Evolutionary conservation across 2,888 invertebrate species (phyloP), one percentile per base, ranked within the genome.

Genomic region (Antheraea assamensis): DNA sequence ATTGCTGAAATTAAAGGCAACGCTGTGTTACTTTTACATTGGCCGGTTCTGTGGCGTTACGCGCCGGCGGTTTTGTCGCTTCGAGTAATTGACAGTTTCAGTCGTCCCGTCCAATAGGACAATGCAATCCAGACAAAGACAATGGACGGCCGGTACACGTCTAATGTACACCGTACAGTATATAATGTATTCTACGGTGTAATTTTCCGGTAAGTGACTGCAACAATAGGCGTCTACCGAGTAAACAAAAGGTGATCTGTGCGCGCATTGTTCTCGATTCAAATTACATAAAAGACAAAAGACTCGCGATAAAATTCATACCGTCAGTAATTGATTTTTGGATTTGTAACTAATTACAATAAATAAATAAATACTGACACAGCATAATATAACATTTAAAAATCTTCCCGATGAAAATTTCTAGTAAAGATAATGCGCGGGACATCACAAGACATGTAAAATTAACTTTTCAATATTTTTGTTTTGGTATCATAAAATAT

Each of bases 171-270:
- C 31, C 27, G 30, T n/a, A 52, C 42, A 49, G 78, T 82, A 83
- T 80, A 85, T 84, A 81, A 78, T 77, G 84, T 84, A 35, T 85
- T 85, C 76, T 85, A 85, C 85, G 82, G 84, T 87, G 91, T 90
- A 92, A 92, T 92, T 92, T 92, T 92, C 90, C 92, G 89, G 92
- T 91, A 87, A 84, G 85, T 88, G 90, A 86, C 81, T 87, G 82
- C 85, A 85, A 90, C 90, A 92, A 92, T 92, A 85, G 90, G 81
- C 83, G 84, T 85, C 87, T 89, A 84, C 86, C 21, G 82, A 84
- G 87, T 87, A 87, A 88, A 89, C 88, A 90, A 89, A 89, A 89
- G 88, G 84, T 81, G 79, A 81, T 81, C 78, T 85, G 85, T 83
- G 82, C 86, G 85, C 84, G 83, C 87, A 89, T 89, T 89, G 90